These are phyloP conservation scores for Deroplatys truncata DNA, from an alignment of 2,888 invertebrate species.

Conservation along the genomic window DNA sequence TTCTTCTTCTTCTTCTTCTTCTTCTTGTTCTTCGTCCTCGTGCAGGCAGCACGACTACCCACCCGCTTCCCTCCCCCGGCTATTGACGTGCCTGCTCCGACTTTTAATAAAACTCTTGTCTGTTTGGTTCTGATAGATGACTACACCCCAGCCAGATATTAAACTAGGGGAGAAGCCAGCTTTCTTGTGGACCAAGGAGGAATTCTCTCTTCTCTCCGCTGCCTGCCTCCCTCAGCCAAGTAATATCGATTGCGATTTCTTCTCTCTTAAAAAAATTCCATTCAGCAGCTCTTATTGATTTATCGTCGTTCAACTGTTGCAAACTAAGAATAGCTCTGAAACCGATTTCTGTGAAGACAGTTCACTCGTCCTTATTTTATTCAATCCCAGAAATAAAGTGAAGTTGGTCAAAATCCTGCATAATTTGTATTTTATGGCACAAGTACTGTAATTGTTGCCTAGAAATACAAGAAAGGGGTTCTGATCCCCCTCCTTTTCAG, in stretches of 20 bases:
- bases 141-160: slow-evolving; percentile 52
- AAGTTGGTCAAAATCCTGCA: too few relatives aligned
- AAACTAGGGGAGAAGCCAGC: slow-evolving; percentile 38
- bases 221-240: background rate
- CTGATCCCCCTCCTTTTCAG: too few relatives aligned
- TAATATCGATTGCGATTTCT: background rate
- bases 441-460: too few relatives aligned
- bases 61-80: slow-evolving; percentile 31
- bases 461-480: too few relatives aligned
- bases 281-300: background rate
- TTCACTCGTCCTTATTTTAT: too few relatives aligned
- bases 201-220: background rate
- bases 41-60: background rate
- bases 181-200: slow-evolving; percentile 7
- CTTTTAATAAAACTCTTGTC: slow-evolving; percentile 56
- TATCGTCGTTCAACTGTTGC: background rate
- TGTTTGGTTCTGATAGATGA: slow-evolving; percentile 54
- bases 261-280: background rate
- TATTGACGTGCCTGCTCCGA: slow-evolving; percentile 48
- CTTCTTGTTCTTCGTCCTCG: slow-evolving; percentile 6
- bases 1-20: slow-evolving; percentile 3
- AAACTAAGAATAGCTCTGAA: too few relatives aligned
- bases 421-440: too few relatives aligned
- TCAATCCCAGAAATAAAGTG: too few relatives aligned
- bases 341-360: too few relatives aligned